Percentiles rank a stretch among this genome's conserved stretches.
Conservation (phyloP, 2,113 vertebrate species). For the Podilymbus podiceps region DNA sequence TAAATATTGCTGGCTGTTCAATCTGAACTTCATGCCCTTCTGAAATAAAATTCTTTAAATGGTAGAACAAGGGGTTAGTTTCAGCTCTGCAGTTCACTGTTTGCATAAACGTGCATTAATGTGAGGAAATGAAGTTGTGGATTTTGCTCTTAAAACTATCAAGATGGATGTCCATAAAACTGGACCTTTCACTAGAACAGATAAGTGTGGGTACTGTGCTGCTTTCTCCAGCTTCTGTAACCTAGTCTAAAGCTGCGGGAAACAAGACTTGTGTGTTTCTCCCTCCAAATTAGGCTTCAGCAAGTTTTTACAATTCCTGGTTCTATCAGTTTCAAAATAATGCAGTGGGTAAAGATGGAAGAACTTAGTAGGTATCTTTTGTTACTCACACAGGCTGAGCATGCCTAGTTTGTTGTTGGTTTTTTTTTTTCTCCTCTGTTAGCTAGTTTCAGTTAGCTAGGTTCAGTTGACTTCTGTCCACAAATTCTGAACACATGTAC, state of each 20-base stretch:
- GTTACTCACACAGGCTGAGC: neutral
- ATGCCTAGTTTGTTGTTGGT: neutral
- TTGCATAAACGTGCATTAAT: neutral
- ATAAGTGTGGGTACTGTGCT: neutral
- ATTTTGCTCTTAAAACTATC: neutral
- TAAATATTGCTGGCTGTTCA: neutral
- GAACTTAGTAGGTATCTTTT: neutral
- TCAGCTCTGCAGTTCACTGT: neutral
- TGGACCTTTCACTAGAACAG: neutral
- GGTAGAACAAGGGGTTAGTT: neutral
- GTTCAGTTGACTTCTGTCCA: neutral
- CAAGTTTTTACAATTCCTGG: neutral
- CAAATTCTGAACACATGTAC: neutral
- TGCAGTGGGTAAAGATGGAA: neutral
- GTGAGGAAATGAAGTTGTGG: neutral
- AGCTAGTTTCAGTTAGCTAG: neutral
- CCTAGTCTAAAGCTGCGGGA: neutral
- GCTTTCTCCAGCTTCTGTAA: neutral
- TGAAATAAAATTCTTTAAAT: neutral
- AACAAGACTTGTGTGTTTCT: neutral
- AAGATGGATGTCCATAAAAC: neutral
- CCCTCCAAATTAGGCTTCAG: neutral
- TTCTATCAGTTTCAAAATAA: neutral
- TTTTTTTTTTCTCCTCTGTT: neutral
- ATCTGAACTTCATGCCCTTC: neutral